Base-by-base conservation (phyloP, 2,888 invertebrate species). In the Elysia crispata region DNA sequence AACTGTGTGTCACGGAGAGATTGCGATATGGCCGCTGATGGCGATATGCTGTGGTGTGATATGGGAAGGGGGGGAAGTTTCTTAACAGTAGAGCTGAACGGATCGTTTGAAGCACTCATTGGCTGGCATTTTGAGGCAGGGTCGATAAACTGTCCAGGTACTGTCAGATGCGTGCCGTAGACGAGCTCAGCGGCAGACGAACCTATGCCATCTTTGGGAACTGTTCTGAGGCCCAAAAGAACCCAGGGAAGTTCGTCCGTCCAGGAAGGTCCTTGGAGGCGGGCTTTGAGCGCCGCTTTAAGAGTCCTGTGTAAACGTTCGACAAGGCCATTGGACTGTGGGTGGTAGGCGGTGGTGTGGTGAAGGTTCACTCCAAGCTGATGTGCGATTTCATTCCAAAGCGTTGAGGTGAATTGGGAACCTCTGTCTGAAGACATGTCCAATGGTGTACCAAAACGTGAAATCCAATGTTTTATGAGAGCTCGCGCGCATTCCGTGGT, bases 351-450 rank as follows among this genome's bases (percentile, higher is more conserved):
- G n/a, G 54, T 73, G 25, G 73, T 73, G 5, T 28, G 50, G 50
- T 73, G 73, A 11, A 73, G 13, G 49, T 31, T 50, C 5, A 28
- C 28, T 1, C 54, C 73, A 18, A 73, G 54, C 3, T 31, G 54
- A 50, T 73, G 15, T 3, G 54, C 54, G n/a, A 73, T 73, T 73
- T 73, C 73, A 73, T 49, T 28, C 73, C 73, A 73, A 5, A 73
- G 8, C 6, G 49, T 28, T 1, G 28, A 67, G 8, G 67, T 67
- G 15, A 67, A 67, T 25, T 67, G 67, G 6, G 67, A 23, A 67
- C 67, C 28, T 3, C 70, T 20, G 41, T 41, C 33, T 6, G 70
- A 70, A 11, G 70, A 33, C 20, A 41, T 41, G 41, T 70, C 70
- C 30, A 23, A 6, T 5, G 31, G 25, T 5, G 25, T 25, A 66